Base-by-base conservation (phyloP, 1,140 invertebrate genomes). In the Papilio aristodemus region DNA sequence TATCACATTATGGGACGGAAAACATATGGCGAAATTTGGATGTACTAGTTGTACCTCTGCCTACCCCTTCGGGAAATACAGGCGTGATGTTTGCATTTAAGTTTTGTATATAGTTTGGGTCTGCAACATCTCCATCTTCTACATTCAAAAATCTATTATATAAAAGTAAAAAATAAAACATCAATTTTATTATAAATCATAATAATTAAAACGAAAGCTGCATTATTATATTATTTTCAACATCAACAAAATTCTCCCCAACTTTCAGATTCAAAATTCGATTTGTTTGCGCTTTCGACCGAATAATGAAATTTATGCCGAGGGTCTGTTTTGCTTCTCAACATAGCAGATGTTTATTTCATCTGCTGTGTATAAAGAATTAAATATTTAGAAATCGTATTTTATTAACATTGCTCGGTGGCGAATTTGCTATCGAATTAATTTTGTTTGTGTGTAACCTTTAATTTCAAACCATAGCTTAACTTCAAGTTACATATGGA, bases 231-330 rank as follows among this genome's bases (percentile, higher is more conserved):
- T 54, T 25, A 32, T 32, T 3, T 32, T 32, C 6, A 54, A 46
- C 43, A 46, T 54, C 57, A 36, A n/a, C 13, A 4, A 58, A 58
- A 58, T 58, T 1, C n/a, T 36, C 57, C 27, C 57, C 25, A 58
- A 17, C 27, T 58, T 58, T 32, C 11, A n/a, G 27, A 62, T 17
- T 38, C 14, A 62, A 62, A n/a, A 62, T 38, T 62, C 32, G 36
- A 62, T 62, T 62, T 62, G 59, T 62, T 38, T 62, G 59, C 27
- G 27, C 59, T 38, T 62, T 62, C 59, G 36, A 38, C n/a, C 36
- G 59, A 37, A 36, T 37, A 62, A 62, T 62, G 32, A 62, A 37
- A 62, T 62, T 62, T 38, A 62, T 62, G 32, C 7, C 17, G 32
- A 54, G 14, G 36, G 4, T 62, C 32, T 62, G 36, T 17, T 39